These are phyloP conservation scores for Mesorhabditis spiculigera DNA, from an alignment of 2,888 invertebrate genomes.

Conservation along the genomic window DNA sequence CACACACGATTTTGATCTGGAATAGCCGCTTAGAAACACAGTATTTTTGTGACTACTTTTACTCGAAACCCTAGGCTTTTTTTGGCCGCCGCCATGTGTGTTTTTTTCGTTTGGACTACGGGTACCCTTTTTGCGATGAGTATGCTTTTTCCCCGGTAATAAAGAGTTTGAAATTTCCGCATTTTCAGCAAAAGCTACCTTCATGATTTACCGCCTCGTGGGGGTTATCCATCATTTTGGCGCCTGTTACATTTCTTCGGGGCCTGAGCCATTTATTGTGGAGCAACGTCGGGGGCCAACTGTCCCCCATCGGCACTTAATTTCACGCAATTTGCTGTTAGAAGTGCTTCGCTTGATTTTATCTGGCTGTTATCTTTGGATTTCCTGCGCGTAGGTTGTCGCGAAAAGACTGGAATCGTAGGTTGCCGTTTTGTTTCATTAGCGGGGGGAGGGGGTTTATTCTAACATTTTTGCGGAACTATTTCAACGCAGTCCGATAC, in stretches of 20 bases:
- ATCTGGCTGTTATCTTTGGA: not conserved
- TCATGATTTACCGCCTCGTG: not conserved
- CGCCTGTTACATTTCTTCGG: constrained; percentile 1
- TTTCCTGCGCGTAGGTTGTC: not conserved
- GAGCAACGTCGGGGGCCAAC: not conserved
- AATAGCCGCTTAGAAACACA: not conserved
- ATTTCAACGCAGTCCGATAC: too few species aligned
- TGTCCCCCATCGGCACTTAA: constrained; percentile 4
- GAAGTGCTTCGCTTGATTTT: not conserved
- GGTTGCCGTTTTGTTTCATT: too few species aligned
- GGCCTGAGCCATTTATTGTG: not conserved
- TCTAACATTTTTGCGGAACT: too few species aligned
- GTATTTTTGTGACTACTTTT: too few species aligned
- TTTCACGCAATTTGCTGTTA: not conserved
- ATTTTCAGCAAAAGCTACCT: not conserved
- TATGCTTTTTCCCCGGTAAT: not conserved
- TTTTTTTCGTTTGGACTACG: too few species aligned
- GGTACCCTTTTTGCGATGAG: not conserved
- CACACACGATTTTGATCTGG: not conserved
- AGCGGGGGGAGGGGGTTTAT: too few species aligned
- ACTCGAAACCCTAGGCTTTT: too few species aligned
- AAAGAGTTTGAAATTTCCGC: not conserved
- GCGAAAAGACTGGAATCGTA: too few species aligned
- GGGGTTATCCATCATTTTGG: constrained; percentile 4
- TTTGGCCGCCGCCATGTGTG: too few species aligned